These are phyloP conservation scores for Pimephales promelas DNA, from an alignment of 2,113 vertebrate genomes.

Conservation along the genomic window DNA sequence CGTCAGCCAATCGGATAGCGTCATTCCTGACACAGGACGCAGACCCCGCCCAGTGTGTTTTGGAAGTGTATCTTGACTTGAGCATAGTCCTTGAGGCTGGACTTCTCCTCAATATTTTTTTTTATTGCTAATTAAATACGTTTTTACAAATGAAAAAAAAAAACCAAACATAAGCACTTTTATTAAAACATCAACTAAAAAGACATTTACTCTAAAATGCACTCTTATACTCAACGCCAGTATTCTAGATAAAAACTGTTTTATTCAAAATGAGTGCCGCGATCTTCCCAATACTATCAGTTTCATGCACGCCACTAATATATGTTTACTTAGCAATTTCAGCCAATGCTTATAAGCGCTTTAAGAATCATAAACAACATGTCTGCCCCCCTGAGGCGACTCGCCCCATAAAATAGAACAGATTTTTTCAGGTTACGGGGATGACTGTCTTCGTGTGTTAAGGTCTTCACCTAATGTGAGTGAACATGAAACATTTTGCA, in stretches of 20 bases:
- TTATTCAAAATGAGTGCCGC: neutral
- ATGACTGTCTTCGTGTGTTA: neutral
- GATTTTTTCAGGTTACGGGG: neutral
- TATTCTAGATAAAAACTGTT: too few relatives aligned
- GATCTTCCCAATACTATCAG: neutral
- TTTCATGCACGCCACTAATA: neutral
- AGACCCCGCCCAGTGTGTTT: slow-evolving; percentile 18
- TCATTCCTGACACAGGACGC: neutral
- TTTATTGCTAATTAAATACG: neutral
- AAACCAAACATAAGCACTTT: neutral
- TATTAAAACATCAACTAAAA: neutral
- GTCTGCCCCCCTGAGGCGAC: neutral
- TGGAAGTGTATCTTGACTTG: slow-evolving; percentile 11
- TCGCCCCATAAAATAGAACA: neutral
- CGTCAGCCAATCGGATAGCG: slow-evolving; percentile 43
- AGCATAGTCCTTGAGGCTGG: neutral
- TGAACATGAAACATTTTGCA: neutral
- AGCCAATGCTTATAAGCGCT: neutral
- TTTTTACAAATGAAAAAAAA: neutral
- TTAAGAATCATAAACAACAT: neutral
- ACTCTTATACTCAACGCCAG: neutral
- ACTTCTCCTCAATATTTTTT: neutral
- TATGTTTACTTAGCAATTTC: neutral
- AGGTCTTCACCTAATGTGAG: neutral
- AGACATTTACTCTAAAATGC: neutral